These are phyloP conservation scores for Sphaeridia pumilis DNA, from an alignment of 2,888 invertebrate genomes.

Conservation along the genomic window DNA sequence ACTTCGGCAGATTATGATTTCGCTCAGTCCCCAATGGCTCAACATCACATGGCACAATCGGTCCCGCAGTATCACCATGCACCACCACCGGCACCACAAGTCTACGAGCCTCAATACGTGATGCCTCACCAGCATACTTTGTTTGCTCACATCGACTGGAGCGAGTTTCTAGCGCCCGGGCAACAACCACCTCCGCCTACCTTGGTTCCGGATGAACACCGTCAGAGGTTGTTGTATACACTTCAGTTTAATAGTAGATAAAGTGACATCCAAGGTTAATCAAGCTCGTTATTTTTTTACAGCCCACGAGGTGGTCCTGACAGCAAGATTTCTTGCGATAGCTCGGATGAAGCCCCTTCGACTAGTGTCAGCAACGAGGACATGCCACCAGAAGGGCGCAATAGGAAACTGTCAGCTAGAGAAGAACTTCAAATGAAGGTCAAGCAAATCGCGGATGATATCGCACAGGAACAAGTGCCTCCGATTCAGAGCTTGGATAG, in stretches of 20 bases:
- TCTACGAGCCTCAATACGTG: conserved; percentile 5
- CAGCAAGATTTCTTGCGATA: not conserved
- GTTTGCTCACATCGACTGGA: conserved; percentile 35
- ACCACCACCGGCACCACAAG: not conserved
- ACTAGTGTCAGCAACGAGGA: conserved; percentile 15
- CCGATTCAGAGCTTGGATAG: conserved; percentile 28
- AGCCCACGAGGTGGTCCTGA: conserved; percentile 2
- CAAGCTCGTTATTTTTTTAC: not conserved
- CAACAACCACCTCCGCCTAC: conserved; percentile 30
- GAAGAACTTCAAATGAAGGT: conserved; percentile 34
- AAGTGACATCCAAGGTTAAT: too few relatives aligned
- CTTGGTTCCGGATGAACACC: conserved; percentile 21
- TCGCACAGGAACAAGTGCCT: conserved; percentile 23
- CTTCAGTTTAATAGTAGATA: too few relatives aligned
- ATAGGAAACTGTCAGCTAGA: conserved; percentile 25
- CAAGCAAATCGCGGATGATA: conserved; percentile 29
- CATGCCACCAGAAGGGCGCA: conserved; percentile 18
- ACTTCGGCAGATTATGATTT: not conserved
- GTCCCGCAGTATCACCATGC: not conserved
- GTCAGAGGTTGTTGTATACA: conserved; percentile 4
- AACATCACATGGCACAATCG: too few relatives aligned
- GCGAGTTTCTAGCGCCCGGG: conserved; percentile 33
- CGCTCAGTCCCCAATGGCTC: not conserved
- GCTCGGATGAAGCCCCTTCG: conserved; percentile 9
- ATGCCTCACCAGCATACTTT: conserved; percentile 24